Percentiles rank a stretch among this genome's conserved stretches.
phyloP scores from a whole-genome alignment of 2,113 vertebrate species.

The Bambusicola thoracicus region DNA sequence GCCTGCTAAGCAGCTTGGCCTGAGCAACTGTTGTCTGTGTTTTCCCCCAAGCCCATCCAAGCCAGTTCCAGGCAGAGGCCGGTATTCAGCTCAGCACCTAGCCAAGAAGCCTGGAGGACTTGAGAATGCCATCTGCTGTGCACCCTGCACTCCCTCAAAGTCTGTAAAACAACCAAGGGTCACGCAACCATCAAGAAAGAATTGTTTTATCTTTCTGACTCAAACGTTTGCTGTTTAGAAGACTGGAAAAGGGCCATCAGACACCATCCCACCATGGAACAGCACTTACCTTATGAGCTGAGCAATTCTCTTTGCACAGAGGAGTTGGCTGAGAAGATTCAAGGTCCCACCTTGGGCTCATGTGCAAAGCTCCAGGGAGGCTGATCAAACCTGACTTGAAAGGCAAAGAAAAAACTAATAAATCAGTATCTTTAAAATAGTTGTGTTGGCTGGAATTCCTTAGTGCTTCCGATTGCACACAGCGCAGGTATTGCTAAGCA shows the following conservation, averaged over 20 bases:
- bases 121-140: background rate
- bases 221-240: background rate
- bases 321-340: background rate
- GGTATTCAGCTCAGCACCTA: background rate
- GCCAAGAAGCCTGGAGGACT: background rate
- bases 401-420: background rate
- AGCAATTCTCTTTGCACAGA: background rate
- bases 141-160: background rate
- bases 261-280: background rate
- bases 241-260: background rate
- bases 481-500: background rate
- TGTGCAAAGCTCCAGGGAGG: background rate
- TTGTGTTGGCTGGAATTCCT: background rate
- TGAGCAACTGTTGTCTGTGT: background rate
- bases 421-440: background rate
- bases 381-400: background rate
- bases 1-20: background rate
- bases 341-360: background rate
- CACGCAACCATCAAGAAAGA: accelerated
- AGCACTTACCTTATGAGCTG: background rate
- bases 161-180: background rate
- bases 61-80: background rate
- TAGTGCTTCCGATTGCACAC: background rate
- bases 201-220: background rate
- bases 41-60: background rate